These are phyloP conservation scores for Australoheros facetus DNA, from an alignment of 2,797 vertebrate species.

Conservation along the genomic window DNA sequence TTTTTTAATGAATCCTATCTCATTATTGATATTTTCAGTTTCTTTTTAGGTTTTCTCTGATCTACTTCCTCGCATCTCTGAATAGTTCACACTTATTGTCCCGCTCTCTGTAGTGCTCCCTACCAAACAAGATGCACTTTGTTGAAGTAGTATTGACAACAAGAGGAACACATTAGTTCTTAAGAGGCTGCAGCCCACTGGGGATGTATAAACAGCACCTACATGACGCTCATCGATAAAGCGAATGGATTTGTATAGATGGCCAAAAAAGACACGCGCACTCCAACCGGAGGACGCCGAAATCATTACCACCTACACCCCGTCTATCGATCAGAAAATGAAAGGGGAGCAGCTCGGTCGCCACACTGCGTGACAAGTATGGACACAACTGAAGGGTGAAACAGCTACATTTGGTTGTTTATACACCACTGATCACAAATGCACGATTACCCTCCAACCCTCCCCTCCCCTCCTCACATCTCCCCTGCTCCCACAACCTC, in stretches of 20 bases:
- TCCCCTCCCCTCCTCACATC: neutral
- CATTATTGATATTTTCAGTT: slow-evolving; percentile 10
- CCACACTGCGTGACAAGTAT: slow-evolving; percentile 1
- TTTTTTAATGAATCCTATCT: neutral
- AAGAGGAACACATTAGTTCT: slow-evolving; percentile 56
- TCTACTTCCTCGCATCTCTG: slow-evolving; percentile 24
- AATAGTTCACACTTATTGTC: slow-evolving; percentile 28
- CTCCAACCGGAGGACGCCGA: slow-evolving; percentile 45
- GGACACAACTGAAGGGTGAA: slow-evolving; percentile 26
- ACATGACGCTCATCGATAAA: slow-evolving; percentile 58
- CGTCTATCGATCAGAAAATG: slow-evolving; percentile 57
- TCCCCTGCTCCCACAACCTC: neutral
- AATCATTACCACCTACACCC: slow-evolving; percentile 66
- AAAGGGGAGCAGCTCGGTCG: slow-evolving; percentile 9
- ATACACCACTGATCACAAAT: slow-evolving; percentile 35
- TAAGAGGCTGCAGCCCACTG: slow-evolving; percentile 54
- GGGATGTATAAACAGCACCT: slow-evolving; percentile 62
- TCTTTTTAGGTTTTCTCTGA: slow-evolving; percentile 19
- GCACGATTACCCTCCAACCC: slow-evolving; percentile 9
- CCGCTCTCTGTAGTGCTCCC: slow-evolving; percentile 8
- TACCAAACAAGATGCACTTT: slow-evolving; percentile 45
- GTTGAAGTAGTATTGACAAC: slow-evolving; percentile 56
- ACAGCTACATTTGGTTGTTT: slow-evolving; percentile 39
- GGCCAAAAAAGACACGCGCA: slow-evolving; percentile 57
- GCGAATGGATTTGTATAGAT: slow-evolving; percentile 64